Evolutionary conservation across 2,113 vertebrate species (phyloP).

Genomic region (Eonycteris spelaea): DNA sequence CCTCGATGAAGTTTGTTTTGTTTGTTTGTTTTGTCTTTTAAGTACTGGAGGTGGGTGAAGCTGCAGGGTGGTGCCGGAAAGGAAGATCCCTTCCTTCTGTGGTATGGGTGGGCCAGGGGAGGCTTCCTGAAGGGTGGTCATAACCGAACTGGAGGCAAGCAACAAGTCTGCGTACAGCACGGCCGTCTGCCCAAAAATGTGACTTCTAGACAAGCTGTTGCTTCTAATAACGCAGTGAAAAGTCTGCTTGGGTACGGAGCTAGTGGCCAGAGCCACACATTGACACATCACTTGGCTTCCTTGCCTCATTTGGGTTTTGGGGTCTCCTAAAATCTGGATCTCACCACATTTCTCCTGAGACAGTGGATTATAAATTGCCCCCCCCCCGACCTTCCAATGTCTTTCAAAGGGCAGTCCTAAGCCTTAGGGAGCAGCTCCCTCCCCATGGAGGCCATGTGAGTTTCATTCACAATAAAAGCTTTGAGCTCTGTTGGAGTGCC

Average conservation of each 20-base stretch:
- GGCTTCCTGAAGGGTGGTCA: not conserved
- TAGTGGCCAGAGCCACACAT: not conserved
- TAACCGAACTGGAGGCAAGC: not conserved
- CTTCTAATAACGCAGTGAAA: not conserved
- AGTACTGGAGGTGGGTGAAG: not conserved
- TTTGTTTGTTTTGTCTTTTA: not conserved
- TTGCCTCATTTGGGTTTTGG: not conserved
- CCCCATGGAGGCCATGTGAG: not conserved
- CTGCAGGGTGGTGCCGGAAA: not conserved
- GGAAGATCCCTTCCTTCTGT: not conserved
- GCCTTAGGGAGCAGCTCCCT: not conserved
- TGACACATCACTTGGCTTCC: rapidly evolving
- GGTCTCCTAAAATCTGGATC: not conserved
- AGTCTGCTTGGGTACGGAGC: not conserved
- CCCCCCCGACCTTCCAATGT: not conserved
- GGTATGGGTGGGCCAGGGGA: not conserved
- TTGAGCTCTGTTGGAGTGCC: not conserved
- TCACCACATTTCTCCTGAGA: not conserved
- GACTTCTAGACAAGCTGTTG: not conserved
- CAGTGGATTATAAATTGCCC: not conserved
- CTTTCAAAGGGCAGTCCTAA: not conserved
- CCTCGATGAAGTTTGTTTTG: not conserved
- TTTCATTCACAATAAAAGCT: not conserved
- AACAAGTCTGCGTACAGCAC: rapidly evolving
- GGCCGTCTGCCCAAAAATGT: not conserved